Evolutionary conservation across 2,888 invertebrate species (phyloP).

Genomic region (Bombylius major): DNA sequence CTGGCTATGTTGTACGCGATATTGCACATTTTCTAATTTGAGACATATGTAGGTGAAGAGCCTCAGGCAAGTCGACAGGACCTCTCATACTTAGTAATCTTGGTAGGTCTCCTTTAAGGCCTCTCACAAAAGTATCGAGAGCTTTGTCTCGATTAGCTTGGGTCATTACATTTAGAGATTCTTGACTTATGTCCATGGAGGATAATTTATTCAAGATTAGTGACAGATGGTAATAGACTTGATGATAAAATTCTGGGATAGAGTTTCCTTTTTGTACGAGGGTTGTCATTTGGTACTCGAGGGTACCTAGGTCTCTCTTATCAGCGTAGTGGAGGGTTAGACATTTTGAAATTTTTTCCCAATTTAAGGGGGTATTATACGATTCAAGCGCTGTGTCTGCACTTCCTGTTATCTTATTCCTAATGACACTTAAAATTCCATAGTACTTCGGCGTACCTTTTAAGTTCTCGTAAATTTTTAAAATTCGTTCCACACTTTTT

Average conservation of each 20-base stretch:
- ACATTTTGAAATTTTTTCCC: conserved; percentile 4
- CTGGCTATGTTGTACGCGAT: background rate
- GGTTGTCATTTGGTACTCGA: conserved; percentile 13
- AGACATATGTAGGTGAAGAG: background rate
- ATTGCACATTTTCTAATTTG: background rate
- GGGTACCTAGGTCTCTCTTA: conserved; percentile 10
- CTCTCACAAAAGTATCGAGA: conserved; percentile 16
- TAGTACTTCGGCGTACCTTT: conserved; percentile 9
- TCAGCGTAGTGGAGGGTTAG: conserved; percentile 11
- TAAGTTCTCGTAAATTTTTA: conserved; percentile 5
- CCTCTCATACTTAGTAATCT: conserved; percentile 3
- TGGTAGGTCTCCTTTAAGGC: conserved; percentile 12
- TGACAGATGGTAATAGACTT: conserved; percentile 15
- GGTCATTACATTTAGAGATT: conserved; percentile 10
- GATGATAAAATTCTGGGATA: conserved; percentile 15
- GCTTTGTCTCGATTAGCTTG: conserved; percentile 14
- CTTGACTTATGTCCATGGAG: conserved; percentile 12
- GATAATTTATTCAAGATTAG: conserved; percentile 17
- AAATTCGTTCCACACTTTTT: conserved; percentile 11
- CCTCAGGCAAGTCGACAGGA: background rate
- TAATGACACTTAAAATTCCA: conserved; percentile 3
- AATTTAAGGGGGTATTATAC: conserved; percentile 7
- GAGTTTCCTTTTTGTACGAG: conserved; percentile 8
- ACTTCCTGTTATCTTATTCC: conserved; percentile 1
- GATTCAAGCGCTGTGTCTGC: conserved; percentile 4